Conservation (phyloP, 2,888 invertebrate genomes). For the Coelinius sp. region DNA sequence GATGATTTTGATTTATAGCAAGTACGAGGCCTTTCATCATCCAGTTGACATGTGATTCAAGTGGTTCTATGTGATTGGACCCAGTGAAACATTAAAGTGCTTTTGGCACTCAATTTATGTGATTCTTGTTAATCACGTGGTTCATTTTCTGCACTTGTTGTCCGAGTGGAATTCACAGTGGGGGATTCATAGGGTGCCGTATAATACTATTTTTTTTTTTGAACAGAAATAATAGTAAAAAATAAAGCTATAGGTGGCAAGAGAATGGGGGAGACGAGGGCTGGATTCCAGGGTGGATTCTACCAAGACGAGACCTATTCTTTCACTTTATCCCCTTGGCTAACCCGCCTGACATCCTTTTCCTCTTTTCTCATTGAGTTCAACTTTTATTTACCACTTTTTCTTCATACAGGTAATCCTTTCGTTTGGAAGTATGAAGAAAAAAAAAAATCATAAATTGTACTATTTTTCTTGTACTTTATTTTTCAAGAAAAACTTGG, state of each 20-base stretch:
- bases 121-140: constrained; percentile 2
- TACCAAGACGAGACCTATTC: not conserved
- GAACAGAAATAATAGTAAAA: not conserved
- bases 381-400: constrained; percentile 9
- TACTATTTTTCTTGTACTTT: not conserved
- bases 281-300: constrained; percentile 1
- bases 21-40: constrained; percentile 43
- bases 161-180: not conserved
- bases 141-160: not conserved
- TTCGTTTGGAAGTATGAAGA: not conserved
- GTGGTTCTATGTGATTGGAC: no score
- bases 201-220: not conserved
- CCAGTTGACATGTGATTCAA: constrained; percentile 30
- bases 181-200: not conserved
- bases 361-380: not conserved
- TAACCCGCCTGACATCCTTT: not conserved
- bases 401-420: not conserved
- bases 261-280: not conserved
- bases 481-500: not conserved
- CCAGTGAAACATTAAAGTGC: not conserved
- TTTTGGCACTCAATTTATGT: constrained; percentile 1
- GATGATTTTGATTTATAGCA: constrained; percentile 49
- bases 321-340: constrained; percentile 2
- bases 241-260: not conserved
- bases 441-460: not conserved